A percentile compares a stretch with the other conserved stretches of the same genome.
Evolutionary conservation across 2,797 vertebrate species (phyloP).

Genomic region (Lutjanus argentimaculatus): DNA sequence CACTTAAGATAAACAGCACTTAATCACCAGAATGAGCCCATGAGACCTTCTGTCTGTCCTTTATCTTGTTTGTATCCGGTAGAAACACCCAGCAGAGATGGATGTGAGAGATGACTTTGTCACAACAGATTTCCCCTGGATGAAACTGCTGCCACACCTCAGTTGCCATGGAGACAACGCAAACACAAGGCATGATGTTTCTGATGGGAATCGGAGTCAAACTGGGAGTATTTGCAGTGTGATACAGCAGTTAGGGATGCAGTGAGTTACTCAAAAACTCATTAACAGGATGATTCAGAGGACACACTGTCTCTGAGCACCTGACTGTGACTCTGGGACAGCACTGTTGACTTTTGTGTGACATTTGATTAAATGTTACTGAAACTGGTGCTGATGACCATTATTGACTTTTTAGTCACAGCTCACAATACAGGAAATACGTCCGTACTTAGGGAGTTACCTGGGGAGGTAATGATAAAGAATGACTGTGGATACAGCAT

Average conservation of each 20-base stretch:
- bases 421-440: not conserved
- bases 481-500: not conserved
- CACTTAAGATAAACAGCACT: not conserved
- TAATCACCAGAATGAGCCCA: not conserved
- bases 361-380: not conserved
- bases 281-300: conserved; percentile 56
- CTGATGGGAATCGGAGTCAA: conserved; percentile 52
- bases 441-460: not conserved
- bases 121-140: conserved; percentile 23
- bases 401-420: conserved; percentile 1
- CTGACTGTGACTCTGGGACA: not conserved
- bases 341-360: not conserved
- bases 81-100: not conserved
- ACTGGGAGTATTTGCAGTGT: conserved; percentile 24
- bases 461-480: conserved; percentile 5
- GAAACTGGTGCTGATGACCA: not conserved
- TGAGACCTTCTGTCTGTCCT: not conserved
- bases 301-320: not conserved
- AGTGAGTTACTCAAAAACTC: conserved; percentile 37
- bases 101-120: not conserved
- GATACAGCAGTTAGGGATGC: conserved; percentile 6
- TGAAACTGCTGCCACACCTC: conserved; percentile 65
- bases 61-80: not conserved
- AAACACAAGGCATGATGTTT: conserved; percentile 56
- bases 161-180: conserved; percentile 55